Evolutionary conservation across 2,888 invertebrate genomes (phyloP), one percentile per base, ranked within the genome.

Genomic region (Noctuana brunneofusca): DNA sequence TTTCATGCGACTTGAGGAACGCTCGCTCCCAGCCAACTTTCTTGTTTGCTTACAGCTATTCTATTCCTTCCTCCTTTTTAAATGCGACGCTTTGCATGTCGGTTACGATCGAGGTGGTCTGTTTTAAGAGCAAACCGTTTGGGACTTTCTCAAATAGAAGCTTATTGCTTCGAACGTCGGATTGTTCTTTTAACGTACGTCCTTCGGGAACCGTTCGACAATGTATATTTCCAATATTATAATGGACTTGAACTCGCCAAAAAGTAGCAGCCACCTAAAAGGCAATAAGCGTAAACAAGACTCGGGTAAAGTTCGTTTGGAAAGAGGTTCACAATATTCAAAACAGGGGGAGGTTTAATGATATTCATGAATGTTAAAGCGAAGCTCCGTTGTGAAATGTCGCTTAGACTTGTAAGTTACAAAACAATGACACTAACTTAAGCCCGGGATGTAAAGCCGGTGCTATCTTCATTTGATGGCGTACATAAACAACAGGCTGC

Each of bases 371-470:
- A 88, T 85, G 84, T 82, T 86, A 80, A 86, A 84, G 82, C 82
- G 78, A 75, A 79, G 80, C 80, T 80, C 78, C 80, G 83, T 84
- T 85, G 83, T 83, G 84, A 86, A 85, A 87, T 82, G 87, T 85
- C 83, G 82, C 85, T 86, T 84, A 84, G 82, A 85, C 86, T 87
- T 84, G 85, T 84, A 87, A 87, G 78, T 89, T 86, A 83, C 83
- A 78, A 87, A 89, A 89, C 88, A 90, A 89, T 88, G 87, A 87
- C 84, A 86, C 86, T 84, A 87, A 87, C 83, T 87, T 85, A 83
- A 86, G 84, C 81, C 79, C 79, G 84, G 82, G 84, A 84, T 87
- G 86, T 83, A 85, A 84, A 84, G 82, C 78, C 76, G 72, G 72
- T 77, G 85, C 82, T 87, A 87, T 88, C 88, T 86, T 75, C 79